Evolutionary conservation across 2,797 vertebrate genomes (phyloP).

Genomic region (Eulemur coronatus): DNA sequence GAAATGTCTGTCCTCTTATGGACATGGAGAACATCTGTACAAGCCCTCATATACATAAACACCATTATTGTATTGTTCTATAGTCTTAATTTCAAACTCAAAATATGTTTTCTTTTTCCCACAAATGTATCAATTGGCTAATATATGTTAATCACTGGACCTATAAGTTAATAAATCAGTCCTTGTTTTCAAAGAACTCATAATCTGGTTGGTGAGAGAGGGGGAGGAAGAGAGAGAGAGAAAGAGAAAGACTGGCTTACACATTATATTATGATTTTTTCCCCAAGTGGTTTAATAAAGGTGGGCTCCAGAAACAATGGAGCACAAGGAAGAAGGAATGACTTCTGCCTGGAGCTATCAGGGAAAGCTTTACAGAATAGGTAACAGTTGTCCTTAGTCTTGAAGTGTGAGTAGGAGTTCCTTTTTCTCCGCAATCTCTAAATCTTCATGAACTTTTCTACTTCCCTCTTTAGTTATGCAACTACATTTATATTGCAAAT

Average conservation of each 20-base stretch:
- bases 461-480: neutral
- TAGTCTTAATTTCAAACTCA: conserved; percentile 36
- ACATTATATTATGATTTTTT: neutral
- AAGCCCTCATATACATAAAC: neutral
- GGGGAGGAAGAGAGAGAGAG: neutral
- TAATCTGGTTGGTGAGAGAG: neutral
- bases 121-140: neutral
- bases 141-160: neutral
- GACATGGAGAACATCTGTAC: neutral
- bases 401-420: neutral
- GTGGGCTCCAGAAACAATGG: neutral
- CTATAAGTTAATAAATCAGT: neutral
- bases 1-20: neutral
- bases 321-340: neutral
- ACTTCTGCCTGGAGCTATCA: neutral
- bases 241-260: accelerated
- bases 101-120: neutral
- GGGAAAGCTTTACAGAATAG: neutral
- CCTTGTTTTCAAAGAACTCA: conserved; percentile 1
- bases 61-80: neutral
- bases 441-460: neutral
- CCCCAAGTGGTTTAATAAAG: neutral
- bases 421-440: neutral
- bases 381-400: neutral
- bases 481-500: neutral